Percentiles rank a stretch among this genome's conserved stretches.
These are phyloP conservation scores for Toxotes lorentzi DNA, from an alignment of 2,797 vertebrate species.

Conservation along the genomic window DNA sequence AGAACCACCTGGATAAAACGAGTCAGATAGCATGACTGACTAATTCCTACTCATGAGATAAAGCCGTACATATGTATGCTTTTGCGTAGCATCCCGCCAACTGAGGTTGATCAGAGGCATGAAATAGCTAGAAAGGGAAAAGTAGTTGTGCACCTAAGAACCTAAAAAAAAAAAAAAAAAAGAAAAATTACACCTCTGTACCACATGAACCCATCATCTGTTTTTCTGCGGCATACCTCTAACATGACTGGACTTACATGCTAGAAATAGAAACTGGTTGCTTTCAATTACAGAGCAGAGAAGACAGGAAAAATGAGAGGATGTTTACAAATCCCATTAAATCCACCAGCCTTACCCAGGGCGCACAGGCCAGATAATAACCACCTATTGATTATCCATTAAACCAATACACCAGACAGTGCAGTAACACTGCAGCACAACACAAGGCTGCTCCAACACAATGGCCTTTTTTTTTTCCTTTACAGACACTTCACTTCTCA, in stretches of 20 bases:
- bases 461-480: conserved; percentile 19
- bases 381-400: conserved; percentile 85
- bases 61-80: not conserved
- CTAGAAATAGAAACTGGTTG: conserved; percentile 59
- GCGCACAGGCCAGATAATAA: conserved; percentile 81
- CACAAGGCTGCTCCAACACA: conserved; percentile 57
- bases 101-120: not conserved
- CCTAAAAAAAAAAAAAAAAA: not conserved
- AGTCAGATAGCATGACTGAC: not conserved
- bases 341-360: conserved; percentile 60
- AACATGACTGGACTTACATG: conserved; percentile 41
- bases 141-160: not conserved
- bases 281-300: conserved; percentile 77
- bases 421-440: conserved; percentile 55
- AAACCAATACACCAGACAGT: conserved; percentile 72
- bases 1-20: not conserved
- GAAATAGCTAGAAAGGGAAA: conserved; percentile 9
- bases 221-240: conserved; percentile 26
- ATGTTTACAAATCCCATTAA: conserved; percentile 83
- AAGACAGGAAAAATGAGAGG: conserved; percentile 79
- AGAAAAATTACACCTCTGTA: conserved; percentile 19
- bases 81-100: not conserved
- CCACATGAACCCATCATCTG: conserved; percentile 34
- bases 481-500: conserved; percentile 59
- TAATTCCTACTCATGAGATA: not conserved